phyloP scores from a whole-genome alignment of 2,113 vertebrate genomes.

The Engraulis encrasicolus region DNA sequence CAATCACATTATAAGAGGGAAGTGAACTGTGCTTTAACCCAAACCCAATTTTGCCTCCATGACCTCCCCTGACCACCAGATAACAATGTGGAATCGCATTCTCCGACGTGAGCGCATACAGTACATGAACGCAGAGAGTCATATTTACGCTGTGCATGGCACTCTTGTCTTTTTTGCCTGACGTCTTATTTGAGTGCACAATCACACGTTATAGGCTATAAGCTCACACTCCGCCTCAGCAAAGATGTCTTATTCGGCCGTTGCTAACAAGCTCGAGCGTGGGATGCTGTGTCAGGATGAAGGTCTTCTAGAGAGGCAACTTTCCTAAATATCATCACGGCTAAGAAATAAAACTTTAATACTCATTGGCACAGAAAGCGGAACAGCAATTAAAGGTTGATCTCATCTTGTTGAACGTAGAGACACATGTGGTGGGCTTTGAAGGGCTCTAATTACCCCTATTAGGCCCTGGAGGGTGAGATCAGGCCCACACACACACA shows the following conservation, averaged over 20 bases:
- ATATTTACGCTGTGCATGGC: background rate
- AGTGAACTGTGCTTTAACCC: background rate
- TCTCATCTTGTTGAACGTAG: background rate
- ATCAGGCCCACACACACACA: background rate
- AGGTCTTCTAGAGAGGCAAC: background rate
- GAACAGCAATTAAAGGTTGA: background rate
- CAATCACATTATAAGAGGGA: background rate
- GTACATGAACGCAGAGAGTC: background rate
- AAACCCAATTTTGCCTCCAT: background rate
- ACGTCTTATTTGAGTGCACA: background rate
- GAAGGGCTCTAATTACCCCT: background rate
- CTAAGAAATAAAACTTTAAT: conserved; percentile 6
- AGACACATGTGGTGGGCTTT: background rate
- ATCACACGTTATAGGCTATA: background rate
- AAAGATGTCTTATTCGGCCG: background rate
- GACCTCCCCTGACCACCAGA: background rate
- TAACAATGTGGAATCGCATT: background rate
- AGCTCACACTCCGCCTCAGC: background rate
- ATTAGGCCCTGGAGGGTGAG: background rate
- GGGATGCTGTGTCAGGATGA: background rate
- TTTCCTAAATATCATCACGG: background rate
- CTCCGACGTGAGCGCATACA: background rate
- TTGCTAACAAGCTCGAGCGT: background rate
- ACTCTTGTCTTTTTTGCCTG: background rate
- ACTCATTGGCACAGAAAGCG: background rate